Conservation (phyloP, 2,113 vertebrate species). For the Ranitomeya imitator region DNA sequence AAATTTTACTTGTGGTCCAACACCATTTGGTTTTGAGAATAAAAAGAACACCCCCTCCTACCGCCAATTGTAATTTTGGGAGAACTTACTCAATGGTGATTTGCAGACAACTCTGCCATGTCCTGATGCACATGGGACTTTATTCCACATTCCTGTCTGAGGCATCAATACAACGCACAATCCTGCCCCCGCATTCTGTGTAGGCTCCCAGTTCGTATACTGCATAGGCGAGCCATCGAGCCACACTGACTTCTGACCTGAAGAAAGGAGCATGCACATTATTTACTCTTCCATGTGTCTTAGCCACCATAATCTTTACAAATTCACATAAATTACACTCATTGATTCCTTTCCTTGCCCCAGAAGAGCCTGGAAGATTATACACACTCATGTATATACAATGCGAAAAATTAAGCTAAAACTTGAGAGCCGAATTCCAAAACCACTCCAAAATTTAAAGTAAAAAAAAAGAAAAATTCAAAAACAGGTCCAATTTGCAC, state of each 20-base stretch:
- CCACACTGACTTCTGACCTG: constrained; percentile 76
- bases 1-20: no score
- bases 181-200: constrained; percentile 52
- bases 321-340: neutral
- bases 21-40: neutral
- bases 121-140: constrained; percentile 74
- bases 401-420: no score
- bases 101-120: constrained; percentile 88
- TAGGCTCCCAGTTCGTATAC: constrained; percentile 81
- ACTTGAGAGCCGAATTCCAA: no score
- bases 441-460: no score
- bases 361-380: neutral
- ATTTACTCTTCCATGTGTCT: neutral
- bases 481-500: no score
- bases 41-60: neutral
- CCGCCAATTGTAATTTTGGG: neutral
- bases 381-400: no score
- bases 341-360: neutral
- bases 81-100: constrained; percentile 77
- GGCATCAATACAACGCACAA: constrained; percentile 81
- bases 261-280: constrained; percentile 39
- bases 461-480: no score
- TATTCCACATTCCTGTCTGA: constrained; percentile 78
- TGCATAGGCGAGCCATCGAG: constrained; percentile 78
- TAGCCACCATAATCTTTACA: neutral